phyloP scores from a whole-genome alignment of 2,113 vertebrate species.

The Cervus canadensis region DNA sequence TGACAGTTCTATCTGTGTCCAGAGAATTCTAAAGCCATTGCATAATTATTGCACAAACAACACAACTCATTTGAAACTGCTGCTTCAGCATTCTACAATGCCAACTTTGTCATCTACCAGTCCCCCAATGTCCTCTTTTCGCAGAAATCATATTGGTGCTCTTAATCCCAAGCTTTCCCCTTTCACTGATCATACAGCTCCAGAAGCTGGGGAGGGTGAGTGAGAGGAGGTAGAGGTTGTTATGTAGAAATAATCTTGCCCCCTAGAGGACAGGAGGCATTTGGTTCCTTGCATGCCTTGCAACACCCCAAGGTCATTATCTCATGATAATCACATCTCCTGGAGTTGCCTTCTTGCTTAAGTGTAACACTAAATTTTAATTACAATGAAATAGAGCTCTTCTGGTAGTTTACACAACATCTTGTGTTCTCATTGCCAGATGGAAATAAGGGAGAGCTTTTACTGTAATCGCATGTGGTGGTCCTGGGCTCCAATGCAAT shows the following conservation, averaged over 20 bases:
- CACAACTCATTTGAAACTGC: slow-evolving; percentile 74
- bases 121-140: slow-evolving; percentile 68
- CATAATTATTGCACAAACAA: slow-evolving; percentile 76
- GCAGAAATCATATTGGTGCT: slow-evolving; percentile 76
- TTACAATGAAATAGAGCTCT: slow-evolving; percentile 87
- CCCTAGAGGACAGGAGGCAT: slow-evolving; percentile 80
- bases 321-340: slow-evolving; percentile 87
- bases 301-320: slow-evolving; percentile 86
- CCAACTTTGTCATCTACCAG: slow-evolving; percentile 68
- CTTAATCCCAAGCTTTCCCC: slow-evolving; percentile 74
- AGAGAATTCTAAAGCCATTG: slow-evolving; percentile 79
- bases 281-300: slow-evolving; percentile 82
- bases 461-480: slow-evolving; percentile 76
- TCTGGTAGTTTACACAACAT: slow-evolving; percentile 84
- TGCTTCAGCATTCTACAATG: slow-evolving; percentile 75
- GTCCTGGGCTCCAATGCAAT: slow-evolving; percentile 71
- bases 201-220: slow-evolving; percentile 70
- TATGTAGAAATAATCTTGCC: slow-evolving; percentile 80
- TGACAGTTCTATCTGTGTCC: slow-evolving; percentile 81
- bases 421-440: slow-evolving; percentile 84
- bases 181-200: slow-evolving; percentile 71
- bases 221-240: slow-evolving; percentile 41
- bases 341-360: slow-evolving; percentile 86
- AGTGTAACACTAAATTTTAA: slow-evolving; percentile 88
- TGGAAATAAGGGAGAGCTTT: slow-evolving; percentile 83